phyloP scores from a whole-genome alignment of 2,888 invertebrate species.

The Nemapogon koenigi region DNA sequence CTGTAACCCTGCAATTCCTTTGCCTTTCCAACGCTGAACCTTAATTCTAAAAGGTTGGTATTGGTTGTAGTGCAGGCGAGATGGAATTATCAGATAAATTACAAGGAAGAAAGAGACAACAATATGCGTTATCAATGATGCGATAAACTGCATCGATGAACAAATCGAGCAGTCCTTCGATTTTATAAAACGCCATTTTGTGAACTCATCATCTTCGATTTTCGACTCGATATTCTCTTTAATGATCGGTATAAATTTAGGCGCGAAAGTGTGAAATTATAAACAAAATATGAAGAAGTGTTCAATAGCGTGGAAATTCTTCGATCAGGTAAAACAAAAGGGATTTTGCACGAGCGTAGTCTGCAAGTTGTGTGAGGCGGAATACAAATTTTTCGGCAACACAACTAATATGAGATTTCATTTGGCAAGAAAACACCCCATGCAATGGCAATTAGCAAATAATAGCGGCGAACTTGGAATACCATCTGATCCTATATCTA shows the following conservation, averaged over 20 bases:
- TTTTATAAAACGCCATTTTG: slow-evolving; percentile 16
- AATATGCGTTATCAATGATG: too few species aligned
- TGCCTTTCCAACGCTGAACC: too few species aligned
- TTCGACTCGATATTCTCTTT: slow-evolving; percentile 45
- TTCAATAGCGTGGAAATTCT: slow-evolving; percentile 52
- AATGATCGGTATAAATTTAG: slow-evolving; percentile 21
- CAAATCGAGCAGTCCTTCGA: too few species aligned
- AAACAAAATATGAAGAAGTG: slow-evolving; percentile 47
- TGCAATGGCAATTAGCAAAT: slow-evolving; percentile 44
- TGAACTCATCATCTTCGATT: slow-evolving; percentile 15
- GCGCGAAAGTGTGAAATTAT: slow-evolving; percentile 35
- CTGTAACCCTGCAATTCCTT: too few species aligned
- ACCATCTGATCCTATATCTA: too few species aligned
- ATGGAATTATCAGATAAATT: too few species aligned
- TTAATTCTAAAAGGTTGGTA: too few species aligned
- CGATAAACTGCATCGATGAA: too few species aligned
- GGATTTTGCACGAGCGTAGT: slow-evolving; percentile 41
- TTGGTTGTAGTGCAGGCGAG: too few species aligned
- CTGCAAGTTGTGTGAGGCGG: slow-evolving; percentile 54
- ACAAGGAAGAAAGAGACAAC: too few species aligned
- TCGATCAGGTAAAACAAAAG: slow-evolving; percentile 39
- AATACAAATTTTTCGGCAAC: slow-evolving; percentile 55
- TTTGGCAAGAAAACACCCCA: slow-evolving; percentile 48
- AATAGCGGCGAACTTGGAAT: too few species aligned
- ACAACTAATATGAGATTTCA: slow-evolving; percentile 52